phyloP scores from a whole-genome alignment of 2,888 invertebrate species.

The Willowsia nigromaculata region DNA sequence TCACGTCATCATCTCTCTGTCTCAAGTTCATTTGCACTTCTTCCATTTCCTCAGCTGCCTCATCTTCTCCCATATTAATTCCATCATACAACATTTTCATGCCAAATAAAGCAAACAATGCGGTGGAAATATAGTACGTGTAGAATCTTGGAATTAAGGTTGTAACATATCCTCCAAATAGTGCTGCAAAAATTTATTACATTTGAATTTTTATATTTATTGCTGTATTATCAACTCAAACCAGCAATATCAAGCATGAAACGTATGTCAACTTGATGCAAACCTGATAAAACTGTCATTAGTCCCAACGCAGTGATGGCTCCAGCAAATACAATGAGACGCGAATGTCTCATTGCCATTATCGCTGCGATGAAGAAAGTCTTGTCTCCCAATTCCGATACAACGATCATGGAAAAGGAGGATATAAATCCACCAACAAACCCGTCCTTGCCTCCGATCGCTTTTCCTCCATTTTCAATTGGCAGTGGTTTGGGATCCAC shows the following conservation, averaged over 20 bases:
- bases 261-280: neutral
- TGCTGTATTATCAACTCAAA: too few relatives aligned
- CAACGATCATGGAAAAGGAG: conserved; percentile 96
- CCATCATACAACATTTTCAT: conserved; percentile 99
- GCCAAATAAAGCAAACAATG: conserved; percentile 97
- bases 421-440: conserved; percentile 97
- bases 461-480: neutral
- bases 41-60: conserved; percentile 97
- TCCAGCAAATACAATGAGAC: conserved; percentile 94
- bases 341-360: conserved; percentile 99
- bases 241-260: too few relatives aligned
- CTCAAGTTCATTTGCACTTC: conserved; percentile 97
- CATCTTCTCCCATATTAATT: conserved; percentile 94
- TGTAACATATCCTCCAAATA: conserved; percentile 93
- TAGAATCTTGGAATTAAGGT: conserved; percentile 95
- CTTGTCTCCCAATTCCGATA: conserved; percentile 98
- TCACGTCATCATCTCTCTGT: conserved; percentile 95
- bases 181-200: conserved; percentile 82
- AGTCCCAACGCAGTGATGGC: conserved; percentile 94
- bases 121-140: conserved; percentile 97
- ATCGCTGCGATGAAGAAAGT: conserved; percentile 99
- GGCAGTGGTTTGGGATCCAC: neutral
- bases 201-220: neutral
- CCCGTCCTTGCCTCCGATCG: conserved; percentile 80
- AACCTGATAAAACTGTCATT: conserved; percentile 96